Percentiles rank a stretch among this genome's conserved stretches.
These are phyloP conservation scores for Margaritifera margaritifera DNA, from an alignment of 2,888 invertebrate species.

Conservation along the genomic window DNA sequence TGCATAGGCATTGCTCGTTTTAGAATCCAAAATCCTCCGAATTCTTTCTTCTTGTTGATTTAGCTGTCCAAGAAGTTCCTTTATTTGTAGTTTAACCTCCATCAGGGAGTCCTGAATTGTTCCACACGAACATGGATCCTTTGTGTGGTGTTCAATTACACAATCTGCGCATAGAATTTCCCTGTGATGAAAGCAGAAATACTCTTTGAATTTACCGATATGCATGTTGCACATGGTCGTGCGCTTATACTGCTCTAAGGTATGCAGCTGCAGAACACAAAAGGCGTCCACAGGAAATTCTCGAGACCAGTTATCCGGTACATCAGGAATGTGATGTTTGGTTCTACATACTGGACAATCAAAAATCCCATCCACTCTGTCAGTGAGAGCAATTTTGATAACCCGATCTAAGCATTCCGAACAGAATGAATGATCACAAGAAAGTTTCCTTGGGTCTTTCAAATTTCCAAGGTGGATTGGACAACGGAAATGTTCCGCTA, in stretches of 20 bases:
- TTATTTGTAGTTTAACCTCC: constrained; percentile 41
- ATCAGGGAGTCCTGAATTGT: constrained; percentile 37
- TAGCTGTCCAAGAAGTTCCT: constrained; percentile 33
- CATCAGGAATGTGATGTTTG: constrained; percentile 32
- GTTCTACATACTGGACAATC: constrained; percentile 39
- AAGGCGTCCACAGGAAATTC: constrained; percentile 38
- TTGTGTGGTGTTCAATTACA: constrained; percentile 33
- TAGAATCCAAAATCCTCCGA: constrained; percentile 34
- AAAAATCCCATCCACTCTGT: constrained; percentile 33
- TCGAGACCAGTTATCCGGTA: constrained; percentile 34
- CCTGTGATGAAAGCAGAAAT: constrained; percentile 39
- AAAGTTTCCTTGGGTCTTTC: constrained; percentile 28
- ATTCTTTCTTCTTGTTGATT: constrained; percentile 34
- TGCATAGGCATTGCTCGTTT: constrained; percentile 29
- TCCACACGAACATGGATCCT: constrained; percentile 36
- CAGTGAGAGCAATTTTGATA: constrained; percentile 26
- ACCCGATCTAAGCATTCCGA: constrained; percentile 38
- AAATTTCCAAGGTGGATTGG: constrained; percentile 40
- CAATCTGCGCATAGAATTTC: constrained; percentile 38
- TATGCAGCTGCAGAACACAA: constrained; percentile 39
- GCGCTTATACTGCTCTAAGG: constrained; percentile 31
- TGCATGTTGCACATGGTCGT: constrained; percentile 33
- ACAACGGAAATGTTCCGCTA: constrained; percentile 39
- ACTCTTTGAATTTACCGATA: constrained; percentile 38
- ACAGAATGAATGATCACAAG: constrained; percentile 40